Evolutionary conservation across 2,888 invertebrate species (phyloP), one percentile per base, ranked within the genome.

Genomic region (Erannis defoliaria): DNA sequence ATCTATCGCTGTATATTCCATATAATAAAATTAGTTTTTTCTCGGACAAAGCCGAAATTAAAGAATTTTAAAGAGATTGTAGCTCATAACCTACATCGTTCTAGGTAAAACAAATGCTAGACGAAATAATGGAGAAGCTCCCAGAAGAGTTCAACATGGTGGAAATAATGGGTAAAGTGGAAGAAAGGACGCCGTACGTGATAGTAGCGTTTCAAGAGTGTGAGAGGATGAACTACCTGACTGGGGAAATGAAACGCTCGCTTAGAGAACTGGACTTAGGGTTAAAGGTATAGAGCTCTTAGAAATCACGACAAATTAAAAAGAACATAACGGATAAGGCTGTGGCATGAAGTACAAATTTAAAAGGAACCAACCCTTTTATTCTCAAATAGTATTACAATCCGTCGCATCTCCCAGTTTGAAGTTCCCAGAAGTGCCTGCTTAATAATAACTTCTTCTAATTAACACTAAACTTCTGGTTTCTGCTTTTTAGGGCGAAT

Each of bases 201-300:
- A 98, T 99, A 57, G 99, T 99, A 0, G 97, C 97, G 0, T 97
- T 98, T 79, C 98, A 99, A 84, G 99, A 99, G 89, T 98, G 98
- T 80, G 99, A 99, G 86, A 93, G 99, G 48, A 99, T 99, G 98
- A 99, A 99, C 88, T 95, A 95, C 73, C 93, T 99, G 33, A 98
- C 98, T 0, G 95, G 96, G 1, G 98, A 98, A 92, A 97, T 99
- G 89, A 97, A 98, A 74, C 92, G 98, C 48, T 97, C 98, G 0
- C 93, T 99, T 2, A 96, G 97, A 76, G 99, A 99, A 87, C 92
- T 99, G 42, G 98, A 99, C 87, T 94, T 99, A 43, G 99, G 99
- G 0, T 91, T 99, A 6, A 99, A 99, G 94, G 96, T 96, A 79
- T 2, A n/a, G 2, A n/a, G 12, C 3, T 12, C 12, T 12, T 33